A percentile compares a stretch with the other conserved stretches of the same genome.
These are phyloP conservation scores for Hecatera dysodea DNA, from an alignment of 2,888 invertebrate species.

Conservation along the genomic window DNA sequence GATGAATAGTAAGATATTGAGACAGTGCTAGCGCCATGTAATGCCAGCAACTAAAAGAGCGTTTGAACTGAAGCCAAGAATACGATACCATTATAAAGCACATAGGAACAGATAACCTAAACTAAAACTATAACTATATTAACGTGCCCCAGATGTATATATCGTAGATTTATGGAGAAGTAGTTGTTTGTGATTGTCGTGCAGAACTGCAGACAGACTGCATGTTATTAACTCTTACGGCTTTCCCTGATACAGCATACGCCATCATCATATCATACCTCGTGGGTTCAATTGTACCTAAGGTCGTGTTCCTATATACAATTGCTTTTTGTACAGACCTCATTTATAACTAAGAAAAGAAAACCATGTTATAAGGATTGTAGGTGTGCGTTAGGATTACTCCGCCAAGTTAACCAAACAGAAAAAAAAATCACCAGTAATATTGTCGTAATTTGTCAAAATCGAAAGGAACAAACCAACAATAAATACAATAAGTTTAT, in stretches of 20 bases:
- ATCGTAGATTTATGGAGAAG: not conserved
- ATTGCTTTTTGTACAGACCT: not conserved
- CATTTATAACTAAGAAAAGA: not conserved
- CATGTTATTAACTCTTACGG: no score
- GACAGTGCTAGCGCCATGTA: slow-evolving; percentile 66
- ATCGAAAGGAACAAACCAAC: no score
- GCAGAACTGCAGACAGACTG: not conserved
- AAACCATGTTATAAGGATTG: not conserved
- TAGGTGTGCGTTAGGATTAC: no score
- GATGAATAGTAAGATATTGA: slow-evolving; percentile 62
- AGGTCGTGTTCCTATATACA: not conserved
- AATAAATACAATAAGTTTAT: no score
- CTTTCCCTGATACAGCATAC: slow-evolving; percentile 7
- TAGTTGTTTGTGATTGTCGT: not conserved
- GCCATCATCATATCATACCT: no score
- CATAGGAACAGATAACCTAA: slow-evolving; percentile 22
- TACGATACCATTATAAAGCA: slow-evolving; percentile 45
- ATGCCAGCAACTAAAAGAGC: slow-evolving; percentile 57
- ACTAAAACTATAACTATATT: slow-evolving; percentile 25
- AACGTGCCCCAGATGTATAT: slow-evolving; percentile 12
- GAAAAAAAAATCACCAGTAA: no score
- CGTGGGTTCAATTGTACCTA: not conserved
- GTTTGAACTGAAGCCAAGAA: slow-evolving; percentile 71
- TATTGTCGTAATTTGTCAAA: no score
- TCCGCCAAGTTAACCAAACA: no score